phyloP scores from a whole-genome alignment of 2,113 vertebrate genomes.

The Scopus umbretta region DNA sequence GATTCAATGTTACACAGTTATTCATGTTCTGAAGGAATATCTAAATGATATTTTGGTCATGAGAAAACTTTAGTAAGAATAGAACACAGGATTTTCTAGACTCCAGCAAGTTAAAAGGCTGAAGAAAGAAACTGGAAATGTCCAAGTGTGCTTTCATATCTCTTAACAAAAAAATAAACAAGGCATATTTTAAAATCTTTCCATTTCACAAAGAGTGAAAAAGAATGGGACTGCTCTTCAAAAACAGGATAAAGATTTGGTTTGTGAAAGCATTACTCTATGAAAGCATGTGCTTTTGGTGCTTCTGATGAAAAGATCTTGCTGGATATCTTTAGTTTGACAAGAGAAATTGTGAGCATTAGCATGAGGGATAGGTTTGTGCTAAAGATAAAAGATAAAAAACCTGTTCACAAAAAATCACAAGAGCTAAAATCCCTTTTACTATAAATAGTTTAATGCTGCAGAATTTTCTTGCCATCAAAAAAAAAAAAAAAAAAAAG shows the following conservation, averaged over 20 bases:
- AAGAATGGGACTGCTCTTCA: background rate
- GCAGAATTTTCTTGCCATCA: background rate
- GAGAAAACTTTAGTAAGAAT: background rate
- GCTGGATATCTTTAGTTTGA: conserved; percentile 11
- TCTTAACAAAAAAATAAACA: background rate
- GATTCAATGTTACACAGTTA: background rate
- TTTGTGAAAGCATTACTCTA: background rate
- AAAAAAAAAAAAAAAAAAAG: background rate
- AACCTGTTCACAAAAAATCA: background rate
- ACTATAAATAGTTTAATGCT: background rate
- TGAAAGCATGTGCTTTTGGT: background rate
- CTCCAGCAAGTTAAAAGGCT: background rate
- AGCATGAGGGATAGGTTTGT: background rate
- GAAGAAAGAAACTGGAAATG: background rate
- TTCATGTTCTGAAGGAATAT: background rate
- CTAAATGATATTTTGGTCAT: background rate
- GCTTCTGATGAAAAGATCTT: background rate
- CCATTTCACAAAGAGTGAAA: background rate
- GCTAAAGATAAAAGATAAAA: background rate
- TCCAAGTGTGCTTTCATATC: background rate
- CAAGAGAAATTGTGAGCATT: background rate
- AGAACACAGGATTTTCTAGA: background rate
- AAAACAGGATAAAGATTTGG: background rate
- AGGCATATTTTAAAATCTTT: background rate
- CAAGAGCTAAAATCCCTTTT: background rate